These are phyloP conservation scores for Phallusia fumigata DNA, from an alignment of 23 tunicate species.

Conservation along the genomic window DNA sequence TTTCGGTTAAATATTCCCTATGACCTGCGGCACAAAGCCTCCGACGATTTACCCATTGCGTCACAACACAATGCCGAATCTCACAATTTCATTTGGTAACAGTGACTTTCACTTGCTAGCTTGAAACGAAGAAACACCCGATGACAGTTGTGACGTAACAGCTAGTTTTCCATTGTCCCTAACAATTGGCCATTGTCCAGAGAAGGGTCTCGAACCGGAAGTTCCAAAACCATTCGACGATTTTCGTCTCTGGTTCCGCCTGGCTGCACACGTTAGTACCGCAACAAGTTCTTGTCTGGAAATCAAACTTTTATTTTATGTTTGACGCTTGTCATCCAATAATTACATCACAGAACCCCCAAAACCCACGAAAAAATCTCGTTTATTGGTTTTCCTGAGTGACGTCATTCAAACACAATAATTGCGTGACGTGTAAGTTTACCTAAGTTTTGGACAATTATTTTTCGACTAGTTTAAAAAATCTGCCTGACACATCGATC, in stretches of 20 bases:
- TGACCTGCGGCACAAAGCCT: too few relatives aligned
- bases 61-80: too few relatives aligned
- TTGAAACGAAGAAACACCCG: slow-evolving; percentile 1
- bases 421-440: too few relatives aligned
- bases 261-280: background rate
- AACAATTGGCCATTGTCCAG: slow-evolving; percentile 5
- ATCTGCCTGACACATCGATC: too few relatives aligned
- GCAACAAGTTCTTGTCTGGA: background rate
- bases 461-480: too few relatives aligned
- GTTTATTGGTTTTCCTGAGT: too few relatives aligned
- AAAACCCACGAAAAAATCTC: too few relatives aligned
- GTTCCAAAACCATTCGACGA: background rate
- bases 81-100: too few relatives aligned
- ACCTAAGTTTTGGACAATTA: too few relatives aligned
- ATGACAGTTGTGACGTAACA: background rate
- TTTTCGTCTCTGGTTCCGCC: background rate
- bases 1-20: too few relatives aligned
- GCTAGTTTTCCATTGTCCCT: background rate
- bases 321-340: background rate
- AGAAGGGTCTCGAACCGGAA: background rate
- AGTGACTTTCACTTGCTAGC: background rate
- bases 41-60: too few relatives aligned
- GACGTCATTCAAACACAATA: too few relatives aligned
- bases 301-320: background rate
- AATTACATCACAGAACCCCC: background rate